These are phyloP conservation scores for Molossus alvarezi DNA, from an alignment of 2,797 vertebrate species.

Conservation along the genomic window DNA sequence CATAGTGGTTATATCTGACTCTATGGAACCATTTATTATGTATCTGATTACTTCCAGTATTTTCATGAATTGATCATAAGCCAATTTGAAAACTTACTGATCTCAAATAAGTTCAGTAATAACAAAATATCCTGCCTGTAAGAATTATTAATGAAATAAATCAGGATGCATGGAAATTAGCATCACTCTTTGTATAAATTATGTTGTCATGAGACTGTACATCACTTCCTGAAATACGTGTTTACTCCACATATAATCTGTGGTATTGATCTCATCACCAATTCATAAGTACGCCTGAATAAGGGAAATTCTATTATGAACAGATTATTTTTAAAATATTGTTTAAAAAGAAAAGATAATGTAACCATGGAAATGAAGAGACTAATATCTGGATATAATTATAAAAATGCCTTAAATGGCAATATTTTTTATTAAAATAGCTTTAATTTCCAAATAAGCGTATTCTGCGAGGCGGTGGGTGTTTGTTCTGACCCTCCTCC, in stretches of 20 bases:
- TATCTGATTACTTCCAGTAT: conserved; percentile 81
- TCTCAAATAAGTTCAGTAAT: conserved; percentile 77
- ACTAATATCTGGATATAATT: neutral
- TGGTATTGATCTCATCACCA: conserved; percentile 16
- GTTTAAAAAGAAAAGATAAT: neutral
- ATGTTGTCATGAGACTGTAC: conserved; percentile 68
- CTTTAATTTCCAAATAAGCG: conserved; percentile 6
- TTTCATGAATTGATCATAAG: conserved; percentile 86
- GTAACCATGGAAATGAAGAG: neutral
- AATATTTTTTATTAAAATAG: conserved; percentile 26
- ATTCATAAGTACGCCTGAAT: conserved; percentile 1
- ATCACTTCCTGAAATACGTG: conserved; percentile 63
- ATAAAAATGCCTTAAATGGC: neutral
- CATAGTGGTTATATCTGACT: conserved; percentile 78
- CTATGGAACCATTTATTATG: conserved; percentile 83
- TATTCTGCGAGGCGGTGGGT: neutral
- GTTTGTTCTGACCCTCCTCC: neutral
- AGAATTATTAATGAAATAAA: conserved; percentile 85
- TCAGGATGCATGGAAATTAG: conserved; percentile 78
- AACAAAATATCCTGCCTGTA: conserved; percentile 80
- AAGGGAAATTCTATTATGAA: conserved; percentile 41
- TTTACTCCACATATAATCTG: conserved; percentile 54
- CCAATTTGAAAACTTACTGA: conserved; percentile 84
- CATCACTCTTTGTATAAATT: conserved; percentile 75
- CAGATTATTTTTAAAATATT: conserved; percentile 27